phyloP scores from a whole-genome alignment of 2,113 vertebrate genomes.

The Conger conger region DNA sequence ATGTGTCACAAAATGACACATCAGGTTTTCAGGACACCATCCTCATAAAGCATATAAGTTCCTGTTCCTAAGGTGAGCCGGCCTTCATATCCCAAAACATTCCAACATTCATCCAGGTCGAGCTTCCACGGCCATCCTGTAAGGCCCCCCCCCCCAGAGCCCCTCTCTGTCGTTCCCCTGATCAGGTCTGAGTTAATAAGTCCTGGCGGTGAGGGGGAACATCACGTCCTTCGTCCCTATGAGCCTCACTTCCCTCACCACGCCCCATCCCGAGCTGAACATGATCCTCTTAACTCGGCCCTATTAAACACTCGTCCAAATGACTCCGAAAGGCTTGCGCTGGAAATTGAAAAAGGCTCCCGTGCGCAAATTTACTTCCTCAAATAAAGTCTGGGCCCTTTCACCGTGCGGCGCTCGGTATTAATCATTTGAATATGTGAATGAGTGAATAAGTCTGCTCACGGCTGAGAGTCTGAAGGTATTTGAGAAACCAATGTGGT shows the following conservation, averaged over 20 bases:
- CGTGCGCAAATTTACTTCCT: conserved; percentile 63
- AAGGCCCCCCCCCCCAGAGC: too few relatives aligned
- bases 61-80: too few relatives aligned
- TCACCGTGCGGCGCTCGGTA: conserved; percentile 62
- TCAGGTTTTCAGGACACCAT: too few relatives aligned
- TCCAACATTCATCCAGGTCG: too few relatives aligned
- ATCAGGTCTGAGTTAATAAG: conserved; percentile 74
- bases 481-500: conserved; percentile 59
- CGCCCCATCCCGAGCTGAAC: conserved; percentile 63
- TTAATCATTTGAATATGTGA: conserved; percentile 73
- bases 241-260: conserved; percentile 27
- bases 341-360: conserved; percentile 33
- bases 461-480: conserved; percentile 62
- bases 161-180: conserved; percentile 54
- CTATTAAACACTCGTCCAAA: conserved; percentile 79
- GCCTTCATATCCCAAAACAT: too few relatives aligned
- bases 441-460: conserved; percentile 74
- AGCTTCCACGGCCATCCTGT: too few relatives aligned
- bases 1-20: too few relatives aligned
- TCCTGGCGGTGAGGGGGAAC: conserved; percentile 73
- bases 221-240: conserved; percentile 41
- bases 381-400: conserved; percentile 66
- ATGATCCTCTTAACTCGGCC: conserved; percentile 79
- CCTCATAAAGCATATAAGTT: too few relatives aligned
- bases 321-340: conserved; percentile 72